Base-by-base conservation (phyloP, 2,113 vertebrate genomes). In the Elephantulus edwardii region DNA sequence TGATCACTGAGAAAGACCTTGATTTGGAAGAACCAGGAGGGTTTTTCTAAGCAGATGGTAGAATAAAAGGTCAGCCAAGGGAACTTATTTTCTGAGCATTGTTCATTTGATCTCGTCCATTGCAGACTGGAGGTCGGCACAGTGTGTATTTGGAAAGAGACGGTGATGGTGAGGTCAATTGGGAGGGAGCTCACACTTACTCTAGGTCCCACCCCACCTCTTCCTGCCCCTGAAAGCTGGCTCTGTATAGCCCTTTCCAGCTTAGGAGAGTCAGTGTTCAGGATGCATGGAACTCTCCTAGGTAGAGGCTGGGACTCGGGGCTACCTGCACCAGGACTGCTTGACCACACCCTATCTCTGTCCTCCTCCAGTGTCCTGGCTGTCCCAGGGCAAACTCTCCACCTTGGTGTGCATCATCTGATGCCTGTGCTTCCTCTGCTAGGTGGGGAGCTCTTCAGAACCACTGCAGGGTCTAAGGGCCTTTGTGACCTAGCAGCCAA, bases 401-500 rank as follows among this genome's bases (percentile, higher is more conserved):
- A 12, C 30, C 46, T 35, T 70, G 72, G 71, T 24, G 26, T 8
- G 33, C 5, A 35, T 46, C 22, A 3, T 11, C 48, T 56, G 58
- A 1, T 64, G 19, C 50, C 2, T 13, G 4, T 16, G 54, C 48
- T 58, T 60, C 20, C 16, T 28, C 28, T 30, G 30, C 11, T 66
- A 12, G 48, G 9, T 0, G 0, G 46, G 17, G 30, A 54, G 40
- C 56, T 50, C 11, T 48, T 50, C 17, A 89, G 42, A 38, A n/a
- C 71, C 9, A 30, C 0, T 1, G 11, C n/a, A 5, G 30, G 11
- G 17, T 17, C 74, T 46, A 7, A 44, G 56, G 64, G 16, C n/a
- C 78, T 38, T 3, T 52, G 28, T 80, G 64, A n/a, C 48, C n/a
- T 13, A 7, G 33, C 1, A 74, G n/a, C 68, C 30, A n/a, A 66